Evolutionary conservation across 2,113 vertebrate species (phyloP).

Genomic region (Onychorhynchus coronatus): DNA sequence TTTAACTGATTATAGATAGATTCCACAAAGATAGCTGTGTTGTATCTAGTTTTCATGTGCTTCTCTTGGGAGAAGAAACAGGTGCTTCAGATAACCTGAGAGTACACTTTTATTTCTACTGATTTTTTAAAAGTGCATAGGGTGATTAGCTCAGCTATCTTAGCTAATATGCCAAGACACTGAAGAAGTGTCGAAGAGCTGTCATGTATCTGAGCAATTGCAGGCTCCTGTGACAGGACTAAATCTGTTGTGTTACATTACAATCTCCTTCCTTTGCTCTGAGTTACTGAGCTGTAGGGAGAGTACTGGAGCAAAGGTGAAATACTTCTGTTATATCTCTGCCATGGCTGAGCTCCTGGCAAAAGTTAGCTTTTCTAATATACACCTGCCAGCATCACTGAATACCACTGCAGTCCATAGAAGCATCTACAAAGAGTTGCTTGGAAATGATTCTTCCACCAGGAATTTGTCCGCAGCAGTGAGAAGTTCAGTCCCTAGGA

Average conservation of each 20-base stretch:
- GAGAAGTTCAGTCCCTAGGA: neutral
- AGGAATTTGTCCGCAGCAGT: neutral
- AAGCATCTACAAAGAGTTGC: neutral
- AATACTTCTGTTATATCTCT: neutral
- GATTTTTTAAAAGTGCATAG: neutral
- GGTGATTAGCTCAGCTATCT: neutral
- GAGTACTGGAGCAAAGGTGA: neutral
- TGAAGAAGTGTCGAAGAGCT: neutral
- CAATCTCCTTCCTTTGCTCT: neutral
- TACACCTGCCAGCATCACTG: rapidly evolving
- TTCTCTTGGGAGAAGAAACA: neutral
- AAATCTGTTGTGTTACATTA: neutral
- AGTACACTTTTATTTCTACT: neutral
- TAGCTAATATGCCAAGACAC: neutral
- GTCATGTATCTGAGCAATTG: neutral
- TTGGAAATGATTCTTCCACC: neutral
- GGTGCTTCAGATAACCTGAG: neutral
- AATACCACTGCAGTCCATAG: neutral
- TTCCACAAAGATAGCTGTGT: neutral
- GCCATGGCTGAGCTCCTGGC: neutral
- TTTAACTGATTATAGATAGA: neutral
- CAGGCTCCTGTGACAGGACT: neutral
- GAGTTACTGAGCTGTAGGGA: neutral
- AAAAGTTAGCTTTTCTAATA: neutral
- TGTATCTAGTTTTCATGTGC: neutral